Evolutionary conservation across 2,797 vertebrate species (phyloP).

Genomic region (Sternotherus odoratus): DNA sequence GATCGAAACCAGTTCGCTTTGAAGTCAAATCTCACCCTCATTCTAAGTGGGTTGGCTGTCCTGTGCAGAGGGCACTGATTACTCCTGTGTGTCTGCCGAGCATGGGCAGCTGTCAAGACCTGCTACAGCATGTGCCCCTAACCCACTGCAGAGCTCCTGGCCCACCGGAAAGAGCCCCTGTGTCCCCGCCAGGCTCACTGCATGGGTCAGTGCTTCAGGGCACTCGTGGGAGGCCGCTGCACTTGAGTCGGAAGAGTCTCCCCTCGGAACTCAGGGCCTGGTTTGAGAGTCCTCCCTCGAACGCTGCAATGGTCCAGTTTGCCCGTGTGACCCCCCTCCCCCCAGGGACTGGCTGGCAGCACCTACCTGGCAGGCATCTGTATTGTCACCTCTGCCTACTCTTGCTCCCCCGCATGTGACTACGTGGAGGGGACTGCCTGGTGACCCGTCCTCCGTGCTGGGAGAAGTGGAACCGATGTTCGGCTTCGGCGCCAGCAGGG

Average conservation of each 20-base stretch:
- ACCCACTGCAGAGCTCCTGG: neutral
- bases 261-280: neutral
- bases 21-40: fast-evolving
- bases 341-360: neutral
- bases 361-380: neutral
- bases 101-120: fast-evolving
- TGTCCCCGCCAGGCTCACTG: neutral
- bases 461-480: neutral
- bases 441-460: neutral
- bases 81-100: neutral
- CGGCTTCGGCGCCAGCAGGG: neutral
- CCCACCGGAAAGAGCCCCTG: neutral
- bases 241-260: neutral
- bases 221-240: neutral
- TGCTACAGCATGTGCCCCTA: neutral
- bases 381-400: neutral
- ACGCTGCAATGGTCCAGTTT: neutral
- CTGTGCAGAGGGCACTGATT: neutral
- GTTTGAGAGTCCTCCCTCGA: neutral
- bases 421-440: neutral
- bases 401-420: neutral
- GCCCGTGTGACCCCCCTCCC: neutral
- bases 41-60: neutral
- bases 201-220: neutral
- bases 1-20: fast-evolving